phyloP scores from a whole-genome alignment of 2,797 vertebrate genomes.

The Falco berigora region DNA sequence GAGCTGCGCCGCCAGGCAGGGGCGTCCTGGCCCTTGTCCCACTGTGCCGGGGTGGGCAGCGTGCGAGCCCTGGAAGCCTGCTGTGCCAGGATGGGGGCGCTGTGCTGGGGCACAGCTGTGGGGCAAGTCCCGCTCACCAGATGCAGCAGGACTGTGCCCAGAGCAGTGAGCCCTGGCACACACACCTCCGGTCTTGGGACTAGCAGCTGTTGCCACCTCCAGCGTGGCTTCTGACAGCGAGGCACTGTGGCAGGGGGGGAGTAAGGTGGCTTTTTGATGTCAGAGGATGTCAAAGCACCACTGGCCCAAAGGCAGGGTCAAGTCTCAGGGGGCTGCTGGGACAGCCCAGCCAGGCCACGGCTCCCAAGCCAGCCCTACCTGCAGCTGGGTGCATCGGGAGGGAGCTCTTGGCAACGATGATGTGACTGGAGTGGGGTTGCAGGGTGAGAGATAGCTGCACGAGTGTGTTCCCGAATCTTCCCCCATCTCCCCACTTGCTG shows the following conservation, averaged over 20 bases:
- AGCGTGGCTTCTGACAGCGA: background rate
- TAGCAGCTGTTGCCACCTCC: background rate
- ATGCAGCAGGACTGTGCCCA: background rate
- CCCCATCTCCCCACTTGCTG: background rate
- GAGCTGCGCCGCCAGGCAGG: background rate
- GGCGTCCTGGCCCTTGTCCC: background rate
- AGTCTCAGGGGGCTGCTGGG: fast-evolving
- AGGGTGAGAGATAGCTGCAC: background rate
- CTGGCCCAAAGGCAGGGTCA: fast-evolving
- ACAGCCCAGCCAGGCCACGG: background rate
- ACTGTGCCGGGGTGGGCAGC: background rate
- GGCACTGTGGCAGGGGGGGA: background rate
- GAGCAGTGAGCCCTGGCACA: background rate
- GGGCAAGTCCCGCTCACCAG: too few relatives aligned
- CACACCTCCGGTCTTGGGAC: fast-evolving
- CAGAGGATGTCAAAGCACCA: background rate
- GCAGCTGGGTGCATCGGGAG: background rate
- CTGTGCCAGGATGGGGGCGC: background rate
- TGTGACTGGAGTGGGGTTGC: fast-evolving
- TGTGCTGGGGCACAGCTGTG: background rate
- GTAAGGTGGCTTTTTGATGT: background rate
- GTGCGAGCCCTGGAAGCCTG: background rate
- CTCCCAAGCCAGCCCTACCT: background rate
- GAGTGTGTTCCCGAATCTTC: fast-evolving
- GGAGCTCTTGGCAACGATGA: fast-evolving